phyloP scores from a whole-genome alignment of 2,113 vertebrate genomes.

The Narcine bancroftii region DNA sequence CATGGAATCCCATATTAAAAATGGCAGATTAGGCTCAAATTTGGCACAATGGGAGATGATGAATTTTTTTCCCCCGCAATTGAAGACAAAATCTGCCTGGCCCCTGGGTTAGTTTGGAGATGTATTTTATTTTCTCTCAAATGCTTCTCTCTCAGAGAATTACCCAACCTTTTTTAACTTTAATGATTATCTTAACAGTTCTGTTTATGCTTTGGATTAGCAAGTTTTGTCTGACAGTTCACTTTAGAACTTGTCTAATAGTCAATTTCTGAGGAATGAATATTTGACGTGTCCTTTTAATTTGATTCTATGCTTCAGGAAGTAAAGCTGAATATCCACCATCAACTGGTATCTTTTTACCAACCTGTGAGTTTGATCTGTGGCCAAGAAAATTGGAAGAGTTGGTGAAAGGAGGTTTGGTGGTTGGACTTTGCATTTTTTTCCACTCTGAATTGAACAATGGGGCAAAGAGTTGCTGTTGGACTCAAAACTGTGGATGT shows the following conservation, averaged over 20 bases:
- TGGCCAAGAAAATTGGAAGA: background rate
- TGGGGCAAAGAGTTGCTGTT: constrained; percentile 96
- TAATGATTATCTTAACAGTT: background rate
- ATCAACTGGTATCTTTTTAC: background rate
- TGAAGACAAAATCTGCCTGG: too few relatives aligned
- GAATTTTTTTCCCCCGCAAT: too few relatives aligned
- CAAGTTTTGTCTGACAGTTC: background rate
- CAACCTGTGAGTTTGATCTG: background rate
- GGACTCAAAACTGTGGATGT: constrained; percentile 97
- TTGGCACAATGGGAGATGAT: too few relatives aligned
- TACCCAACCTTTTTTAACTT: background rate
- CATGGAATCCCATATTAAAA: too few relatives aligned
- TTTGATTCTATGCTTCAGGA: constrained; percentile 4
- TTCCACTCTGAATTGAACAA: constrained; percentile 49
- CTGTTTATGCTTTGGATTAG: background rate
- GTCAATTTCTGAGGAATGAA: background rate
- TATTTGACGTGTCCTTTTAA: background rate
- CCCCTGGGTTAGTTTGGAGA: background rate
- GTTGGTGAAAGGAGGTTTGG: background rate
- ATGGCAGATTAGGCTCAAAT: too few relatives aligned
- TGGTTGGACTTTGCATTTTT: background rate
- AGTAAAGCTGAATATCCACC: background rate
- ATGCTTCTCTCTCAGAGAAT: background rate
- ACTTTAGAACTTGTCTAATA: background rate
- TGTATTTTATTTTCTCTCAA: background rate